Percentiles rank a stretch among this genome's conserved stretches.
Conservation (phyloP, 2,797 vertebrate genomes). For the Apogon hyalosoma region DNA sequence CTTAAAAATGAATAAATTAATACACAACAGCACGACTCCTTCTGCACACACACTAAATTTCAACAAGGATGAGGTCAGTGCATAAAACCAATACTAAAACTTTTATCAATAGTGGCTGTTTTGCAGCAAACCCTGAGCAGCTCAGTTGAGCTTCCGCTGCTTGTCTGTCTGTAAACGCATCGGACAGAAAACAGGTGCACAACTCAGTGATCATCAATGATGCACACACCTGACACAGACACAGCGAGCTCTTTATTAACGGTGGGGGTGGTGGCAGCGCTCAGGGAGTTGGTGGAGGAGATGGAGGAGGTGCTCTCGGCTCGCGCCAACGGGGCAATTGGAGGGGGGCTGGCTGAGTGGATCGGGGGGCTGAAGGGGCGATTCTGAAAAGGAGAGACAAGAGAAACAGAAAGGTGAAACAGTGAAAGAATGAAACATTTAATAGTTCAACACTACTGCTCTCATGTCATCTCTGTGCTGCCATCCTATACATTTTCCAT, state of each 20-base stretch:
- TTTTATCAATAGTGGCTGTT: conserved; percentile 28
- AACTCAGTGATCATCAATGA: conserved; percentile 48
- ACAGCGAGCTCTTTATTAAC: conserved; percentile 89
- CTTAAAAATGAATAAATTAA: conserved; percentile 7
- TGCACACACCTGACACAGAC: conserved; percentile 86
- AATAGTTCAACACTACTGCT: no score
- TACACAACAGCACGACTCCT: conserved; percentile 18
- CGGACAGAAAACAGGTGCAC: conserved; percentile 11
- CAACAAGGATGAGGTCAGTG: conserved; percentile 35
- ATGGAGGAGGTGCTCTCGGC: conserved; percentile 99
- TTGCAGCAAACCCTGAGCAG: background rate
- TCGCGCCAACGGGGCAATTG: conserved; percentile 93
- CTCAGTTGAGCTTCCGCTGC: background rate
- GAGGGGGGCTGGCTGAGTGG: conserved; percentile 93
- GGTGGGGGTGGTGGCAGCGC: conserved; percentile 96
- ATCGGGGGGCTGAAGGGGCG: conserved; percentile 94
- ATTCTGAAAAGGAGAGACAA: conserved; percentile 77
- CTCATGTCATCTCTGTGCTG: no score
- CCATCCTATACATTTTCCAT: no score
- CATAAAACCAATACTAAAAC: conserved; percentile 30
- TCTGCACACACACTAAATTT: conserved; percentile 12
- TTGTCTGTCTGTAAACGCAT: conserved; percentile 21
- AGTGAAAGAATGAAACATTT: no score
- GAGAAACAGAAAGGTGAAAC: background rate
- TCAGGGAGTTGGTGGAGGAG: conserved; percentile 97